These are phyloP conservation scores for Pemphigus obesinymphae DNA, from an alignment of 1,140 invertebrate species.

Conservation along the genomic window DNA sequence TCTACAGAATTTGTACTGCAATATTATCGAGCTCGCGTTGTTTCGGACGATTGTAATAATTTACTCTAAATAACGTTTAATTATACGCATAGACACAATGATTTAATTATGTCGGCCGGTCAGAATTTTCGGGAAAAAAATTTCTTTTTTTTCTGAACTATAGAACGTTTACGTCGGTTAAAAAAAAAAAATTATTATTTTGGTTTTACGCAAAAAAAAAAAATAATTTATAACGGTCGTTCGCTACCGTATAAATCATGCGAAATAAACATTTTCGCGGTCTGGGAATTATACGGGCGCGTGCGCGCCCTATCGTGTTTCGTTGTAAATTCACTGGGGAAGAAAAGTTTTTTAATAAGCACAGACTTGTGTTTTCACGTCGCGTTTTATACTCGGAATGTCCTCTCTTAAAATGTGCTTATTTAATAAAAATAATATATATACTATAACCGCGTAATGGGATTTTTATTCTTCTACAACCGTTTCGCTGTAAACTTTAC, in stretches of 20 bases:
- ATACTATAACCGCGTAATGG: too few relatives aligned
- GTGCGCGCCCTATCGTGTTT: too few relatives aligned
- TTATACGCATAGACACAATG: neutral
- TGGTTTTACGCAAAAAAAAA: neutral
- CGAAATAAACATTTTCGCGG: neutral
- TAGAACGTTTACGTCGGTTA: neutral
- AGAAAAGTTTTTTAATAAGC: constrained; percentile 27
- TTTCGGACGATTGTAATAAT: too few relatives aligned
- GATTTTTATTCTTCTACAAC: neutral
- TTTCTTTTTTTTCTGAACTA: too few relatives aligned
- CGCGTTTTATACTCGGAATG: neutral
- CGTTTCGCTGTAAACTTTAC: neutral
- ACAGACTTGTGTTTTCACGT: neutral
- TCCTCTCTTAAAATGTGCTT: constrained; percentile 12
- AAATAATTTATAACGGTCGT: too few relatives aligned
- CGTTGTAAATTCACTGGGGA: neutral
- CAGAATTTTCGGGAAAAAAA: too few relatives aligned
- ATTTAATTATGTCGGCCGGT: neutral
- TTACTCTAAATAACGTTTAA: neutral
- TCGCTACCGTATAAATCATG: neutral
- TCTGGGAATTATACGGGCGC: neutral
- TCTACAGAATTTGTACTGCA: too few relatives aligned
- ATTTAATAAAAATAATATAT: constrained; percentile 1
- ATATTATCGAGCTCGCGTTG: too few relatives aligned
- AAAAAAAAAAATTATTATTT: neutral